Evolutionary conservation across 2,888 invertebrate species (phyloP).

Genomic region (Carabus problematicus): DNA sequence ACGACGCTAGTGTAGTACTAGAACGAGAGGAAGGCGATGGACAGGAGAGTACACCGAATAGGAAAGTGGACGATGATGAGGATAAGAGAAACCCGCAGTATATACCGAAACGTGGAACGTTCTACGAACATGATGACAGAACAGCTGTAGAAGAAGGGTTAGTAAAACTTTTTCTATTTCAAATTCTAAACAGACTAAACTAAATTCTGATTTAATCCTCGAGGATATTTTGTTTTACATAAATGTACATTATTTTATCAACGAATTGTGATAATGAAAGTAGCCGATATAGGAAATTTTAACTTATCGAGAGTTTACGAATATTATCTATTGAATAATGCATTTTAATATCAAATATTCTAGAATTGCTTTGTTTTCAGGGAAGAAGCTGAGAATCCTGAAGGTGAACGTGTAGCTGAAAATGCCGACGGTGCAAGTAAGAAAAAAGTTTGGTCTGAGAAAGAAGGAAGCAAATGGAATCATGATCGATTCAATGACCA

Average conservation of each 20-base stretch:
- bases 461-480: constrained; percentile 57
- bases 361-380: constrained; percentile 37
- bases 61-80: constrained; percentile 89
- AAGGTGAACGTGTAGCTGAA: constrained; percentile 50
- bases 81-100: constrained; percentile 97
- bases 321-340: no score
- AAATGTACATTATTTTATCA: no score
- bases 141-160: constrained; percentile 69
- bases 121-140: constrained; percentile 95
- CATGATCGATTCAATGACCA: constrained; percentile 78
- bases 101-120: constrained; percentile 94
- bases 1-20: constrained; percentile 63
- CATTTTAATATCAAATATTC: no score
- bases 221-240: no score
- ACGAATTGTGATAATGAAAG: no score
- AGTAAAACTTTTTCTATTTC: constrained; percentile 57
- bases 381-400: constrained; percentile 49
- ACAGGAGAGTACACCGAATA: constrained; percentile 65
- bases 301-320: no score
- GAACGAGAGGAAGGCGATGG: constrained; percentile 77
- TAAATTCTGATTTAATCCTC: constrained; percentile 9
- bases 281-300: no score
- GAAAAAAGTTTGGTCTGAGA: constrained; percentile 59
- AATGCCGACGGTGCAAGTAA: constrained; percentile 52
- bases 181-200: neutral